phyloP scores from a whole-genome alignment of 2,797 vertebrate species.

The Acrossocheilus fasciatus region DNA sequence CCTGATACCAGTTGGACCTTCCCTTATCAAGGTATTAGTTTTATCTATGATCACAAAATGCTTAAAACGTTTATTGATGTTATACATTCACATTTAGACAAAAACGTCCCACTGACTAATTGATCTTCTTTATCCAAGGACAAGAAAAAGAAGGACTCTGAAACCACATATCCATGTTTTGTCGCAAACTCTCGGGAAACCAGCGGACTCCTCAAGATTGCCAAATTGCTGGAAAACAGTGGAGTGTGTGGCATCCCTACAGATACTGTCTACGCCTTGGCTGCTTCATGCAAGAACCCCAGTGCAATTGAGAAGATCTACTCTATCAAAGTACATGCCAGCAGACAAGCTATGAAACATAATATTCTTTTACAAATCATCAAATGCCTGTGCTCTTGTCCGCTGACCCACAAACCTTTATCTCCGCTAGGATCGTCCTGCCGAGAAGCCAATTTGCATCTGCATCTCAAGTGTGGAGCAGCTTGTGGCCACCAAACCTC shows the following conservation, averaged over 20 bases:
- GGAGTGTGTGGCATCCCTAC: conserved; percentile 88
- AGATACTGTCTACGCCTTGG: conserved; percentile 89
- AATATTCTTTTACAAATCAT: background rate
- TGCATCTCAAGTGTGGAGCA: conserved; percentile 90
- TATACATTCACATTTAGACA: background rate
- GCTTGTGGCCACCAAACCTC: conserved; percentile 83
- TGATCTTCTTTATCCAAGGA: conserved; percentile 58
- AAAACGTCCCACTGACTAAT: background rate
- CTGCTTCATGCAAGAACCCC: conserved; percentile 89
- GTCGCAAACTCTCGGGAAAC: conserved; percentile 79
- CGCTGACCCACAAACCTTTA: background rate
- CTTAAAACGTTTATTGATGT: background rate
- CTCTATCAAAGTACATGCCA: conserved; percentile 77
- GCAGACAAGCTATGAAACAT: background rate
- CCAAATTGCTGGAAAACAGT: conserved; percentile 77
- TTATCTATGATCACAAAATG: background rate
- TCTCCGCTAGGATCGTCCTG: conserved; percentile 83
- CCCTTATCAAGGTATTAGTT: conserved; percentile 78
- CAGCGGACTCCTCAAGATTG: conserved; percentile 81
- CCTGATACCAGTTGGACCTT: conserved; percentile 80
- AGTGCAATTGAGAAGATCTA: conserved; percentile 85
- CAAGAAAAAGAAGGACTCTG: conserved; percentile 61
- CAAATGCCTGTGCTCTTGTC: background rate
- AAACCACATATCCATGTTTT: conserved; percentile 70
- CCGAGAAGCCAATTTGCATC: conserved; percentile 91